Conservation (phyloP, 1,140 invertebrate genomes). For the Polypedilum pembai region DNA sequence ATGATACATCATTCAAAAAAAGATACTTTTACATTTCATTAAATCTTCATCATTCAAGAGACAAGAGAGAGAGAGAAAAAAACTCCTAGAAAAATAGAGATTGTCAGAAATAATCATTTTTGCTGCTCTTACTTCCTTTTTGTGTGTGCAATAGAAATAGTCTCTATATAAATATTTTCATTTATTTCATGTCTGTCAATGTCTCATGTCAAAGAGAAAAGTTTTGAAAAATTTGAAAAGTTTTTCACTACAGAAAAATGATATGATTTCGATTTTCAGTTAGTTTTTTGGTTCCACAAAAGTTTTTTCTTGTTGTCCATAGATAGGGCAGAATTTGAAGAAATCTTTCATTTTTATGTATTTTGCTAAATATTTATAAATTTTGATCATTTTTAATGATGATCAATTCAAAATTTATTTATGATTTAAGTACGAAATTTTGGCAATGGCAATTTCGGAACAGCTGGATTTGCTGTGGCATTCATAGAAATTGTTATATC, state of each 20-base stretch:
- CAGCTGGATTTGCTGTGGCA: background rate
- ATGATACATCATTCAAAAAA: background rate
- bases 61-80: background rate
- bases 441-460: background rate
- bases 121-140: background rate
- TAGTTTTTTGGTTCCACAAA: slow-evolving; percentile 10
- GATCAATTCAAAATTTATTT: too few species aligned
- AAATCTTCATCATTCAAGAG: background rate
- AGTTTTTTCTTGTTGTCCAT: too few species aligned
- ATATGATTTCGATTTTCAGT: slow-evolving; percentile 13
- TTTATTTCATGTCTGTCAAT: slow-evolving; percentile 11
- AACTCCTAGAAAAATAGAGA: background rate
- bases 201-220: too few species aligned
- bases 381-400: too few species aligned
- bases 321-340: too few species aligned
- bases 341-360: too few species aligned
- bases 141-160: background rate
- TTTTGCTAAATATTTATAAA: too few species aligned
- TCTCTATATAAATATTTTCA: background rate
- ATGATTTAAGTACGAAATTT: slow-evolving; percentile 3
- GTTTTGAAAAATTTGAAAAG: background rate
- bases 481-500: slow-evolving; percentile 33
- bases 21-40: background rate
- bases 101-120: background rate
- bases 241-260: slow-evolving; percentile 25